Evolutionary conservation across 2,797 vertebrate genomes (phyloP).

Genomic region (Xyrichtys novacula): DNA sequence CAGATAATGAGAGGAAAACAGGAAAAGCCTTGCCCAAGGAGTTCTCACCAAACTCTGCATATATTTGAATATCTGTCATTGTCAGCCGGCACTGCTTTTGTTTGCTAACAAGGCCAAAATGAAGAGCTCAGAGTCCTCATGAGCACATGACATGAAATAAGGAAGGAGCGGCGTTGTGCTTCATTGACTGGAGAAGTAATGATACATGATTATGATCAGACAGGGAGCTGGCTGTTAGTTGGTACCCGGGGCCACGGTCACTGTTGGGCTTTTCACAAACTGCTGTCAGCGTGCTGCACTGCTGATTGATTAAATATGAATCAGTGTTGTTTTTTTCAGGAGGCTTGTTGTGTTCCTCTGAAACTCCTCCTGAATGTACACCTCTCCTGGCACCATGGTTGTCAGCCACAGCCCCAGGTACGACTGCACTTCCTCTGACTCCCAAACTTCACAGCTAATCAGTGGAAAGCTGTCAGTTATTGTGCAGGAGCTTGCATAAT

Average conservation of each 20-base stretch:
- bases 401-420: slow-evolving; percentile 42
- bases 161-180: slow-evolving; percentile 53
- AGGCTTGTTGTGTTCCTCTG: slow-evolving; percentile 45
- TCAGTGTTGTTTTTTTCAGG: slow-evolving; percentile 36
- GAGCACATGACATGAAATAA: slow-evolving; percentile 37
- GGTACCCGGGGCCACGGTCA: slow-evolving; percentile 51
- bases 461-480: slow-evolving; percentile 72
- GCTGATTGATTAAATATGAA: slow-evolving; percentile 67
- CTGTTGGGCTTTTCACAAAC: slow-evolving; percentile 62
- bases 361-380: slow-evolving; percentile 34
- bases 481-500: slow-evolving; percentile 40
- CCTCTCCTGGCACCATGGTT: slow-evolving; percentile 51
- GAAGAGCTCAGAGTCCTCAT: slow-evolving; percentile 48
- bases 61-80: slow-evolving; percentile 58
- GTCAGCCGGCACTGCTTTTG: slow-evolving; percentile 38
- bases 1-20: slow-evolving; percentile 61
- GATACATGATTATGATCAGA: slow-evolving; percentile 65
- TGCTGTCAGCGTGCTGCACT: slow-evolving; percentile 54
- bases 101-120: slow-evolving; percentile 60
- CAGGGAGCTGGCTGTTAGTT: slow-evolving; percentile 58
- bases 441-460: slow-evolving; percentile 62
- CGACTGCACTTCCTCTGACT: slow-evolving; percentile 42
- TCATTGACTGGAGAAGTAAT: slow-evolving; percentile 71
- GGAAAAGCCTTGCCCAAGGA: slow-evolving; percentile 32
- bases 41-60: slow-evolving; percentile 48